Base-by-base conservation (phyloP, 92 coral and sea anemone species). In the Porites cylindrica region DNA sequence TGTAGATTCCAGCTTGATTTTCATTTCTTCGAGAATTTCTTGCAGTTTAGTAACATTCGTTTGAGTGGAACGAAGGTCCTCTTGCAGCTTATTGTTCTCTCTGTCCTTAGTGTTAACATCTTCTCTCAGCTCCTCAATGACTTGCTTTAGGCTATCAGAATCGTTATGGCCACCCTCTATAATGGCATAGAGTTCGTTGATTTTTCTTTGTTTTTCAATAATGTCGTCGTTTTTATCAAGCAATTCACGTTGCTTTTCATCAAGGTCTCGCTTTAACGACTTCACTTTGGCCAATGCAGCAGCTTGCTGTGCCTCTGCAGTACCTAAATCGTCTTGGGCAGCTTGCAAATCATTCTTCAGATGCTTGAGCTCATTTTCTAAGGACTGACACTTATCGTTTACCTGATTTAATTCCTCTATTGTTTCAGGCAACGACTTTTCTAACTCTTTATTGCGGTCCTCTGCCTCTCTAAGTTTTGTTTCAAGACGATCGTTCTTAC, bases 141-240 rank as follows among this genome's bases (percentile, higher is more conserved):
- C 84, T 66, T 91, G 90, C 83, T 95, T 95, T 74, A 93, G 85
- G 72, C 90, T 91, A 82, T 93, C 90, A 0, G 96, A 93, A 72
- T 92, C 95, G n/a, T 91, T 90, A 58, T 76, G 94, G 20, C 96
- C 96, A 66, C 86, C 91, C 76, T 95, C 94, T 18, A 91, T 23
- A 69, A 93, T 89, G 14, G 93, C 88, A 86, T 86, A 77, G n/a
- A 90, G 88, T 77, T 95, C 98, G 84, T 95, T 95, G 17, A 93
- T 76, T 77, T 94, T 89, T 16, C 98, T 91, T 77, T 91, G 92
- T 58, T 91, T 89, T 66, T 93, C 90, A 74, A 90, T 75, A 8
- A 93, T 77, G 17, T 95, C 98, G 56, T 88, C 90, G 52, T 95
- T 92, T 72, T 91, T 95, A 72, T 78, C 88, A 8, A 91, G 88